A percentile compares a stretch with the other conserved stretches of the same genome.
These are phyloP conservation scores for Atherix ibis DNA, from an alignment of 2,888 invertebrate genomes.

Conservation along the genomic window DNA sequence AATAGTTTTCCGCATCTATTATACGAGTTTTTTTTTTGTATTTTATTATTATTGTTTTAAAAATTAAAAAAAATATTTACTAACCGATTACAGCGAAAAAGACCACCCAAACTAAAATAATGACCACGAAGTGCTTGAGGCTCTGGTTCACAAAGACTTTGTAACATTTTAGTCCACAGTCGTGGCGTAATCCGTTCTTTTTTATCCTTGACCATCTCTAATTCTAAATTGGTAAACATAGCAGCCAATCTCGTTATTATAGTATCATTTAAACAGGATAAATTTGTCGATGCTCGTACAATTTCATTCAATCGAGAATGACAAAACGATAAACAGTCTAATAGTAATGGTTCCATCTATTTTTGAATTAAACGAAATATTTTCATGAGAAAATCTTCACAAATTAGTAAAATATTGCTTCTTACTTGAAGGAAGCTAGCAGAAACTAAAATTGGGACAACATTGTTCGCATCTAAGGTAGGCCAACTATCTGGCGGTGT, in stretches of 20 bases:
- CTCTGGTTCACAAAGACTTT: slow-evolving; percentile 56
- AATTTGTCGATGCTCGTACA: slow-evolving; percentile 67
- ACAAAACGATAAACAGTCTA: slow-evolving; percentile 74
- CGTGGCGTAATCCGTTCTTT: slow-evolving; percentile 79
- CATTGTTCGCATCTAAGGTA: slow-evolving; percentile 61
- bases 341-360: slow-evolving; percentile 77
- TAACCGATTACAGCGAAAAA: slow-evolving; percentile 53
- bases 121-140: slow-evolving; percentile 66
- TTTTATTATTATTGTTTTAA: slow-evolving; percentile 2
- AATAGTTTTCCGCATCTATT: slow-evolving; percentile 54
- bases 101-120: slow-evolving; percentile 59
- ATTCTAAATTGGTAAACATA: slow-evolving; percentile 73
- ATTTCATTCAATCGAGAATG: slow-evolving; percentile 77
- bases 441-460: slow-evolving; percentile 83
- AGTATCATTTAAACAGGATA: slow-evolving; percentile 75
- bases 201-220: slow-evolving; percentile 70
- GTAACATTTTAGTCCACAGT: slow-evolving; percentile 67
- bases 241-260: slow-evolving; percentile 59
- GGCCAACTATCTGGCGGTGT: slow-evolving; percentile 49
- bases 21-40: not conserved
- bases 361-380: too few relatives aligned
- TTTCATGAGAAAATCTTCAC: slow-evolving; percentile 6
- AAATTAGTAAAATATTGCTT: too few relatives aligned
- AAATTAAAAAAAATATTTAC: too few relatives aligned
- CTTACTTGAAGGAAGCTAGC: slow-evolving; percentile 79